Base-by-base conservation (phyloP, 2,113 vertebrate genomes). In the Cyprinodon tularosa region DNA sequence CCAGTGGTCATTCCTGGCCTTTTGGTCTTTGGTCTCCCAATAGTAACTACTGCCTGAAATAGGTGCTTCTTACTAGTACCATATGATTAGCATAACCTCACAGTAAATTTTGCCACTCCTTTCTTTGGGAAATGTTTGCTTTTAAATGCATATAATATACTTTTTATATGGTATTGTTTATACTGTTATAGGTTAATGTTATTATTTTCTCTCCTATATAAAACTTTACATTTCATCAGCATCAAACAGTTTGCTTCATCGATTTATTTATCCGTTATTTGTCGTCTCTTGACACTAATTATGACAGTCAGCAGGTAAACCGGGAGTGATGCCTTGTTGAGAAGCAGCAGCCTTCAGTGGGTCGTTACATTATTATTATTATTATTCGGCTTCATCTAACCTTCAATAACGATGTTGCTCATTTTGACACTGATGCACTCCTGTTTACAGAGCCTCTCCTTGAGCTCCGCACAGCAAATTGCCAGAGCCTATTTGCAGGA, bases 371-470 rank as follows among this genome's bases (percentile, higher is more conserved):
- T 74, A 71, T 63, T 71, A 13, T 66, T 71, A 36, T 86, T 7
- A 85, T 75, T 79, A 81, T 81, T 72, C 78, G 64, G 22, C 69
- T 75, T 85, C 69, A 83, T 82, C 62, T 57, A 75, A 64, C 74
- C 77, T 78, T 80, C 17, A 67, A 50, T 80, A 82, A 87, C 64
- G 47, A 74, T 53, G 72, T 47, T 84, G 74, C 63, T 62, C 82
- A 85, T 84, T 70, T 74, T 68, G 78, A 74, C 22, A 76, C 60
- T 73, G 69, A 80, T 77, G 53, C 71, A 68, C 36, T 66, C 66
- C 45, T 62, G 44, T 78, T 73, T 80, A 72, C 66, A 40, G 61
- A 74, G 57, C 62, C 61, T 68, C 15, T 62, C 37, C 37, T 80
- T 57, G 66, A 67, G n/a, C 39, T 73, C 50, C 60, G 38, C 70